Evolutionary conservation across 2,888 invertebrate species (phyloP), one percentile per base, ranked within the genome.

Genomic region (Galeopsomyia nigrocyanea): DNA sequence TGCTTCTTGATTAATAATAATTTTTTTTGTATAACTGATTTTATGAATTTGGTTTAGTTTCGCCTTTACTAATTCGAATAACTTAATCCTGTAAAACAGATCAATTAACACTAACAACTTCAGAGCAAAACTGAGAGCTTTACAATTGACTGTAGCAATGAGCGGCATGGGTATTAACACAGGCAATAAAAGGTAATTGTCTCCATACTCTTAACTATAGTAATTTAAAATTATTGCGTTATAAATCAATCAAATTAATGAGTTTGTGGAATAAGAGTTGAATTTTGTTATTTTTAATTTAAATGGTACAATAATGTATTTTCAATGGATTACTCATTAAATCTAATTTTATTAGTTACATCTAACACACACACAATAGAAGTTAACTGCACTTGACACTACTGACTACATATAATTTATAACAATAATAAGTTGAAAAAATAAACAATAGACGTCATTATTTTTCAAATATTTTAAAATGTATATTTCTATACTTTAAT

Each of bases 171-270:
- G 50, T 53, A 68, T 57, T 71, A 75, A 66, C 65, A 58, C 53
- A 56, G 57, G 31, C n/a, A 53, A 70, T 53, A 22, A 66, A 74
- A 74, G 70, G 74, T 74, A 74, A 74, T 67, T 58, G 53, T 70
- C 39, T 71, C 58, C 17, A 63, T 58, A 61, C 10, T 57, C 46
- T 55, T 16, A 14, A 39, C 22, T 39, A 49, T n/a, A 26, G 26
- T 26, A 57, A 58, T 68, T 60, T 60, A 17, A 55, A 39, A 60
- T 50, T 60, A 55, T 60, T 16, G 68, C n/a, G 58, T 46, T 61
- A 61, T 39, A 65, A 66, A 51, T 62, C 50, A 62, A 63, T 58
- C 47, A 26, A 17, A 50, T 63, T n/a, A 46, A 67, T 62, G 26
- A 68, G 58, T 63, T 17, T 58, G 39, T 39, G 39, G 53, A 67